phyloP scores from a whole-genome alignment of 2,113 vertebrate genomes.

The Myxocyprinus asiaticus region DNA sequence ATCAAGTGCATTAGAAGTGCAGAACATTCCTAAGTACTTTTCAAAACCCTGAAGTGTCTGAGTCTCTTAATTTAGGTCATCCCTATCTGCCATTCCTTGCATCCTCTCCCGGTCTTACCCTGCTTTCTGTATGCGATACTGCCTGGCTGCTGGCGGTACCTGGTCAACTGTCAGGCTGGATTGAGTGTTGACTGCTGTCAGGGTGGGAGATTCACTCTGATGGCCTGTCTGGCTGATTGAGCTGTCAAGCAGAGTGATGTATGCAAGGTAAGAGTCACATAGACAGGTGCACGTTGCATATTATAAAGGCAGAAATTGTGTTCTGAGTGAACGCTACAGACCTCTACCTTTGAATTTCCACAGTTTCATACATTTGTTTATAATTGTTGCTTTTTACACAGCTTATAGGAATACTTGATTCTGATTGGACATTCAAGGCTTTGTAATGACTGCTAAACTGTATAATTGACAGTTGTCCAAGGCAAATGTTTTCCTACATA shows the following conservation, averaged over 20 bases:
- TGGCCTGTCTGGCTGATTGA: conserved; percentile 72
- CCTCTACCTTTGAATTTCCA: not conserved
- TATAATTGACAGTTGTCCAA: too few species aligned
- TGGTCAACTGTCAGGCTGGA: conserved; percentile 74
- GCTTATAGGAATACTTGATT: too few species aligned
- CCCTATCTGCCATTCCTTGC: not conserved
- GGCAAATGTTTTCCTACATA: too few species aligned
- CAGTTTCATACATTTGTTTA: not conserved
- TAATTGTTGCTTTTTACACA: conserved; percentile 5
- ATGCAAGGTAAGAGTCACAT: conserved; percentile 56
- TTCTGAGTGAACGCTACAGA: not conserved
- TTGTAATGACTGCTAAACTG: too few species aligned
- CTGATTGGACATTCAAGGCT: too few species aligned
- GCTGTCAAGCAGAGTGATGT: conserved; percentile 75
- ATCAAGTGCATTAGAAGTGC: too few species aligned
- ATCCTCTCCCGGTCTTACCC: not conserved
- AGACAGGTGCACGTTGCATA: conserved; percentile 73
- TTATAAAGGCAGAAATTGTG: conserved; percentile 53
- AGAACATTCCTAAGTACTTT: not conserved
- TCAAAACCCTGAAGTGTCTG: not conserved
- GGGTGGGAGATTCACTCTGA: conserved; percentile 65
- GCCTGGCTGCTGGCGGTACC: conserved; percentile 57
- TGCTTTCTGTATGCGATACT: not conserved
- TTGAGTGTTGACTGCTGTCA: conserved; percentile 66
- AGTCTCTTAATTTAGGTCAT: not conserved